These are phyloP conservation scores for Rapana venosa DNA, from an alignment of 2,888 invertebrate species.

Conservation along the genomic window DNA sequence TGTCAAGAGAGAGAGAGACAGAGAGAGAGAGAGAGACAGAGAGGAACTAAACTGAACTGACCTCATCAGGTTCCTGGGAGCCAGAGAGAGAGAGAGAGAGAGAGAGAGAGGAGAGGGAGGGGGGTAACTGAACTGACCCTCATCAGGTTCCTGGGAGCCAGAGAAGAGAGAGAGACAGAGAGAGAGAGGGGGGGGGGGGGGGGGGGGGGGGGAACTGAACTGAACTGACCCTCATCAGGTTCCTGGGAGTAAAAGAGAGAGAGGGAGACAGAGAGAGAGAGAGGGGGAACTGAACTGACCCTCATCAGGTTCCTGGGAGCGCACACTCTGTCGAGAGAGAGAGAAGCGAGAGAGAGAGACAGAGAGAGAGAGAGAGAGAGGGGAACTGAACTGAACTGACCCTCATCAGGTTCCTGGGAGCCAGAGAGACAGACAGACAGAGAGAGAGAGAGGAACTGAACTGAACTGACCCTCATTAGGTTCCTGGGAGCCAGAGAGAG, in stretches of 20 bases:
- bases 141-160: not conserved
- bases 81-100: not conserved
- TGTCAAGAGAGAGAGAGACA: conserved; percentile 27
- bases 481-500: not conserved
- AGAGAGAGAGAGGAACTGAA: not conserved
- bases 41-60: not conserved
- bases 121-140: not conserved
- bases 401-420: too few relatives aligned
- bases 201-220: conserved; percentile 1
- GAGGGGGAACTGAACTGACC: not conserved
- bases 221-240: not conserved
- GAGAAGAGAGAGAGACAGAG: not conserved
- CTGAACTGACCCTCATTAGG: not conserved
- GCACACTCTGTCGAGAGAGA: conserved; percentile 18
- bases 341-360: conserved; percentile 8
- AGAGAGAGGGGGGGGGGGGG: not conserved
- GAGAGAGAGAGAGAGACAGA: conserved; percentile 14
- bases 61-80: too few relatives aligned
- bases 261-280: not conserved
- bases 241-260: not conserved
- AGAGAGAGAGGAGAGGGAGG: conserved; percentile 14
- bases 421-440: not conserved
- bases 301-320: too few relatives aligned
- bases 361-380: conserved; percentile 7
- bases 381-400: not conserved